phyloP scores from a whole-genome alignment of 64 coral and sea anemone species.

The Porites australiensis region DNA sequence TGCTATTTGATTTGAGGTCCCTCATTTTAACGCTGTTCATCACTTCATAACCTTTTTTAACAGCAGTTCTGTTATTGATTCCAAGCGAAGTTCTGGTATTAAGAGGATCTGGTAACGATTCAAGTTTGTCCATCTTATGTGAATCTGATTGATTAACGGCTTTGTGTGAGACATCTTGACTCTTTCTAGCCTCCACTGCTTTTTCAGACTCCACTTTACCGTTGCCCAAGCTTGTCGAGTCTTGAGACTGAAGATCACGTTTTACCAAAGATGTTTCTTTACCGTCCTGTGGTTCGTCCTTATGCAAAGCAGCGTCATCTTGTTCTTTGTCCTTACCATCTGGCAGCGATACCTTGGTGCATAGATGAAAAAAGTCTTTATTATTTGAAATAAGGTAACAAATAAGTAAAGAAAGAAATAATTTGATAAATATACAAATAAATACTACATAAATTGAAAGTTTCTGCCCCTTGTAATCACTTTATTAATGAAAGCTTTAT shows the following conservation, averaged over 20 bases:
- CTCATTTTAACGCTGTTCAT: constrained; percentile 25
- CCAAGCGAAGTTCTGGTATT: not conserved
- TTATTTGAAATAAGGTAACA: not conserved
- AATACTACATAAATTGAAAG: too few relatives aligned
- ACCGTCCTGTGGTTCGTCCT: not conserved
- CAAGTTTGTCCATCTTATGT: not conserved
- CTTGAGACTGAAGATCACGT: not conserved
- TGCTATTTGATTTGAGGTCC: constrained; percentile 43
- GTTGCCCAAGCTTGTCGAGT: not conserved
- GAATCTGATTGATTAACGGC: constrained; percentile 6
- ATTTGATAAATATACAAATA: not conserved
- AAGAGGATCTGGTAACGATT: not conserved
- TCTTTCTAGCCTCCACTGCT: not conserved
- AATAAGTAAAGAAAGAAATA: not conserved
- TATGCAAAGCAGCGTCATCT: not conserved
- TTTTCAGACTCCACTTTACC: not conserved
- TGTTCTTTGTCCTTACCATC: not conserved
- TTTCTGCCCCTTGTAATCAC: too few relatives aligned
- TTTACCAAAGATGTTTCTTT: not conserved
- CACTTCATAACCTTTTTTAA: not conserved
- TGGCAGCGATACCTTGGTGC: constrained; percentile 6
- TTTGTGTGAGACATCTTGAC: not conserved
- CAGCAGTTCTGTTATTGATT: not conserved
- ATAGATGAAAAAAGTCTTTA: not conserved
- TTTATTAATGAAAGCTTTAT: too few relatives aligned